Evolutionary conservation across 1,140 invertebrate species (phyloP), one percentile per base, ranked within the genome.

Genomic region (Plodia interpunctella): DNA sequence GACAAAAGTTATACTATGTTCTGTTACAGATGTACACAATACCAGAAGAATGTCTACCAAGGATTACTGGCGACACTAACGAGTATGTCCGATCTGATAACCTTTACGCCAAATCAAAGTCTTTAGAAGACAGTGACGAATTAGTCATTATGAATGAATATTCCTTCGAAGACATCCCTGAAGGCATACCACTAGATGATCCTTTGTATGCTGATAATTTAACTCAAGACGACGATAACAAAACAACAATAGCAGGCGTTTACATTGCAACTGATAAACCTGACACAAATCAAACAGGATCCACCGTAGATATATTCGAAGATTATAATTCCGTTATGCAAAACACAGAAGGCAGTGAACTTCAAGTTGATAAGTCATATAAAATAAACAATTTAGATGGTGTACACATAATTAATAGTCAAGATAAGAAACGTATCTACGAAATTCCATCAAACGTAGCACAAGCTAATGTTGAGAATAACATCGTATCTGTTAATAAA

Each of bases 11-110:
- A 32, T 32, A 9, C 11, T 10, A 32, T 32, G 10, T 32, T 9
- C 10, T 44, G 5, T 44, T 44, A 10, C 69, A 88, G 86, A 74
- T 80, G 66, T 87, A 80, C 49, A 80, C 80, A 19, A 86, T 88
- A 20, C 80, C 86, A 19, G 83, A 88, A 68, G 82, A 87, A 11
- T 88, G 86, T 59, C 83, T 77, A 30, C 49, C 83, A 0, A 67
- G 63, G 2, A 78, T 87, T 49, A 54, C 66, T 0, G 71, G 78
- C 5, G 72, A 80, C 8, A 65, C 64, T 10, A 65, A 72, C 11
- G 66, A 76, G 20, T 80, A 81, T 17, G 6, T 60, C 8, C 20
- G 70, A 0, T 74, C 76, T 5, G 82, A 88, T 30, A 88, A 88
- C 55, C 60, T 88, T 5, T 88, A 69, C 66, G 72, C 60, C 20